Base-by-base conservation (phyloP, 2,797 vertebrate species). In the Microtus agrestis region DNA sequence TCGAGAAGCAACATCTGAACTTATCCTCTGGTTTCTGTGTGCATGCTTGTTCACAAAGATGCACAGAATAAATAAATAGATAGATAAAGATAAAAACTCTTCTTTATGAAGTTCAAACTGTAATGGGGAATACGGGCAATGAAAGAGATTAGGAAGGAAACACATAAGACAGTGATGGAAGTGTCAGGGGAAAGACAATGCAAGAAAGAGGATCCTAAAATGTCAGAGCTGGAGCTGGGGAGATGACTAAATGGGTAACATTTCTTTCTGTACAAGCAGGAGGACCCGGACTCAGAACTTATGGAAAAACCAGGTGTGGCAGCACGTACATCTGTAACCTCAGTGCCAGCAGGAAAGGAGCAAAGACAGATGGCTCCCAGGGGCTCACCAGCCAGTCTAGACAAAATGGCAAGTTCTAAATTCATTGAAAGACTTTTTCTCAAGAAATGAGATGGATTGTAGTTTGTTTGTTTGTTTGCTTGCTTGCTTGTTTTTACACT, bases 21-120 rank as follows among this genome's bases (percentile, higher is more conserved):
- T 76, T 46, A 13, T 76, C 40, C 25, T 40, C 40, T 29, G 25
- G 40, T 11, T 12, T 76, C 13, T 46, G 23, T 40, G 11, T 27
- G 23, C 40, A 43, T 14, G 40, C 25, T 46, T 17, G 43, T 76
- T 25, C 40, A 29, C 40, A 76, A 23, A 46, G 27, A 31, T 14
- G 13, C 27, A 77, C 34, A 37, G 11, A 34, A 56, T 56, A 80
- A 29, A 76, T 81, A 94, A n/a, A 78, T 63, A 77, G 46, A 69
- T 17, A n/a, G 17, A n/a, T 5, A 56, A 29, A 86, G 54, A 78
- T 43, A 61, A 78, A 91, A 92, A 37, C n/a, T 4, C 31, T 94
- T 84, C 63, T 81, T 89, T 51, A 14, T 93, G 65, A 73, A 80
- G 40, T 56, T 94, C 87, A 63, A 88, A 56, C 40, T 85, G 9